Conservation (phyloP, 2,113 vertebrate species). For the Puma concolor region DNA sequence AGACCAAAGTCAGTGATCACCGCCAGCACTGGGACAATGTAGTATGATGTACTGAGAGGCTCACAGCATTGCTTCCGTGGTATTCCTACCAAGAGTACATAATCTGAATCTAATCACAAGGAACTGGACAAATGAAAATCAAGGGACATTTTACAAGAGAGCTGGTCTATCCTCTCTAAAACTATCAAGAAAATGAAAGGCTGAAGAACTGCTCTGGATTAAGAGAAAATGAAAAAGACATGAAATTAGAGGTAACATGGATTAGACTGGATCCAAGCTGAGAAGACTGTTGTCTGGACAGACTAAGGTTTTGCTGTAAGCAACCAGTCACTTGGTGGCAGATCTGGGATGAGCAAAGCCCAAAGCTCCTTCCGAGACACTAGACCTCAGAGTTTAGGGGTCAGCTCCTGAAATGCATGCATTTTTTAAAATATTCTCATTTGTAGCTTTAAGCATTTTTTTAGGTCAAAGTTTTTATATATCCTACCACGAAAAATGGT, state of each 20-base stretch:
- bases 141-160: neutral
- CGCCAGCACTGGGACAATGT: neutral
- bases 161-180: neutral
- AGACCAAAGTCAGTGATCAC: neutral
- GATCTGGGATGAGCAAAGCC: accelerated
- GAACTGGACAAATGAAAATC: neutral
- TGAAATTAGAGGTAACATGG: neutral
- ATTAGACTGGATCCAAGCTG: neutral
- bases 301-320: too few species aligned
- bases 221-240: neutral
- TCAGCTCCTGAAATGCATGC: neutral
- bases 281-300: neutral
- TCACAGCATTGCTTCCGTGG: neutral
- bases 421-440: neutral
- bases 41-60: accelerated
- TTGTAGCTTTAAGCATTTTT: neutral
- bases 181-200: neutral
- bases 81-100: neutral
- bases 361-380: neutral
- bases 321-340: neutral
- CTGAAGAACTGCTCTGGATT: neutral
- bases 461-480: neutral
- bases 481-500: neutral
- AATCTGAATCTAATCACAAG: neutral
- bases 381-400: neutral